A percentile compares a stretch with the other conserved stretches of the same genome.
These are phyloP conservation scores for Urocolius indicus DNA, from an alignment of 2,113 vertebrate species.

Conservation along the genomic window DNA sequence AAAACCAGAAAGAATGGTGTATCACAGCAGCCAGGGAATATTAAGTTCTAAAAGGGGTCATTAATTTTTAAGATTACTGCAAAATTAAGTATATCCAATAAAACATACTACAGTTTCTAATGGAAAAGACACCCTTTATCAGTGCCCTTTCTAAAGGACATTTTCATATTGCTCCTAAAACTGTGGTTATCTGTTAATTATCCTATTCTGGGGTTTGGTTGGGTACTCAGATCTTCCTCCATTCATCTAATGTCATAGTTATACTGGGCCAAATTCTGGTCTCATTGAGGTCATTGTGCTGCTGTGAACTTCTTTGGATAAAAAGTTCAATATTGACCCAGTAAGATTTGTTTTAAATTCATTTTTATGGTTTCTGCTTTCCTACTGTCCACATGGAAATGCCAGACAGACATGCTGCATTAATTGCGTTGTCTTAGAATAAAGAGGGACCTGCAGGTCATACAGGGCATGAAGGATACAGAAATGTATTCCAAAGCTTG, in stretches of 20 bases:
- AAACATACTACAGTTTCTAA: neutral
- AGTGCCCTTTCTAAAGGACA: neutral
- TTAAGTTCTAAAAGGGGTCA: neutral
- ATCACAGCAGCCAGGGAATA: neutral
- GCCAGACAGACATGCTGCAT: neutral
- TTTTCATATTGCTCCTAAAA: neutral
- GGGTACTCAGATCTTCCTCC: neutral
- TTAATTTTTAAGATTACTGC: neutral
- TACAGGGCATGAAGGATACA: neutral
- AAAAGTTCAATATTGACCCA: neutral
- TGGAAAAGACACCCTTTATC: neutral
- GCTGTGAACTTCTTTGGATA: neutral
- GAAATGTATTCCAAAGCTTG: neutral
- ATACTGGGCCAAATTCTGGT: neutral
- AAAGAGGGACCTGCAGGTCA: accelerated
- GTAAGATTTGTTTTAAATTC: neutral
- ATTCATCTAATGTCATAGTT: neutral
- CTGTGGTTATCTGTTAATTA: neutral
- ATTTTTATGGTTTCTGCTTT: neutral
- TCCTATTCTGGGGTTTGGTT: neutral
- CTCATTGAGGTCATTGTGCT: neutral
- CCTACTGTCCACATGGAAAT: neutral
- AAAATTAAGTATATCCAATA: neutral
- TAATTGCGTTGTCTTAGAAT: neutral
- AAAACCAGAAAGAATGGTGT: neutral